Conservation (phyloP, 2,888 invertebrate species). For the Congeria kusceri region DNA sequence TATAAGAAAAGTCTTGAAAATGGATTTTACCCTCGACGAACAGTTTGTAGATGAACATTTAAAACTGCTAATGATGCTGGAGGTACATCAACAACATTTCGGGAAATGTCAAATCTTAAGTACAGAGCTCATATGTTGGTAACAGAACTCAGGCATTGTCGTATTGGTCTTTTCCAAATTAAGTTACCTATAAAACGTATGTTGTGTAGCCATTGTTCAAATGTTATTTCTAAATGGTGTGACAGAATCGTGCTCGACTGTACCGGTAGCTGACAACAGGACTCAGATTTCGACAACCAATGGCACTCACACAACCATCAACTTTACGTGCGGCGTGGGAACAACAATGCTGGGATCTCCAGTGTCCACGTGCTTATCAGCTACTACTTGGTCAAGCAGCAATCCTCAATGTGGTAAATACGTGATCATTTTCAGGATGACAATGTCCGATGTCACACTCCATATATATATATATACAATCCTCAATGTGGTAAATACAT, state of each 20-base stretch:
- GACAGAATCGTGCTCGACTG: conserved; percentile 17
- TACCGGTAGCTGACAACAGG: conserved; percentile 9
- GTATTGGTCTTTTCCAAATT: too few relatives aligned
- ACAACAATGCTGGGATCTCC: conserved; percentile 19
- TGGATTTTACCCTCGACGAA: neutral
- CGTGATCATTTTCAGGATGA: too few relatives aligned
- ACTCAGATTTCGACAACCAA: neutral
- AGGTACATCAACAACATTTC: too few relatives aligned
- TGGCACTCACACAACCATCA: conserved; percentile 23
- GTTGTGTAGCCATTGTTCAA: too few relatives aligned
- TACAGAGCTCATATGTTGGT: neutral
- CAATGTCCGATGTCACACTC: too few relatives aligned
- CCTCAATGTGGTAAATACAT: too few relatives aligned
- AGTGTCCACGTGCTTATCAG: conserved; percentile 26
- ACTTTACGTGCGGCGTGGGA: conserved; percentile 23
- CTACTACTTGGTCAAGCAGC: conserved; percentile 27
- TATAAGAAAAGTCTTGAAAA: neutral
- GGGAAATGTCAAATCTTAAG: too few relatives aligned
- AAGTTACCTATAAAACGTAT: too few relatives aligned
- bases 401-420: conserved; percentile 39
- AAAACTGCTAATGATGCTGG: neutral
- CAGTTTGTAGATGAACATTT: neutral
- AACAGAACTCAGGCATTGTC: too few relatives aligned
- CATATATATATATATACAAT: too few relatives aligned
- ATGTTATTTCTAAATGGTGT: neutral